Evolutionary conservation across 2,113 vertebrate species (phyloP).

Genomic region (Ranitomeya imitator): DNA sequence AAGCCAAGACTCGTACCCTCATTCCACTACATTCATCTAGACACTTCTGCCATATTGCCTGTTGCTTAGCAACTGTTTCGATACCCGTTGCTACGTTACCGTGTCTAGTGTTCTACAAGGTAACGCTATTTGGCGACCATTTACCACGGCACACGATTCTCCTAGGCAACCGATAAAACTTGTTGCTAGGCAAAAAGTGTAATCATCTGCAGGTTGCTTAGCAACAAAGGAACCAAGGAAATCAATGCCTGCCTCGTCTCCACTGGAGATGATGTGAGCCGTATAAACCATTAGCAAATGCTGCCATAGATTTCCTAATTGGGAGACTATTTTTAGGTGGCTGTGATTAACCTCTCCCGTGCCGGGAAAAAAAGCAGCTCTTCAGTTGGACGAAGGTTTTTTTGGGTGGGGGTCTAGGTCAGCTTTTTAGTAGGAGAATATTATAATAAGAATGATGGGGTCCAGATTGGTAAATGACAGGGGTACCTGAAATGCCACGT

Average conservation of each 20-base stretch:
- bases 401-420: neutral
- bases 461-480: neutral
- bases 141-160: neutral
- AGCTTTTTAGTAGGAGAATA: neutral
- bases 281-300: conserved; percentile 39
- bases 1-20: neutral
- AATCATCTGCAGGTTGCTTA: conserved; percentile 37
- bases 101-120: neutral
- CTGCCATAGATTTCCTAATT: conserved; percentile 42
- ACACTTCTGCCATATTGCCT: neutral
- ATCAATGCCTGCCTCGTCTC: conserved; percentile 36
- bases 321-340: conserved; percentile 25
- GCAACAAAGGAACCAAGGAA: conserved; percentile 52
- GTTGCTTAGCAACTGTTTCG: conserved; percentile 46
- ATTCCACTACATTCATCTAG: conserved; percentile 10
- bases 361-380: neutral
- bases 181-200: conserved; percentile 49
- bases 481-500: conserved; percentile 88
- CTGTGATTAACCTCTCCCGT: conserved; percentile 1
- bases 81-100: neutral
- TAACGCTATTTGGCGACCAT: conserved; percentile 21
- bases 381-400: neutral
- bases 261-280: conserved; percentile 33
- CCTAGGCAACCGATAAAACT: conserved; percentile 7
- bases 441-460: neutral